A percentile compares a stretch with the other conserved stretches of the same genome.
phyloP scores from a whole-genome alignment of 2,113 vertebrate genomes.

The Myotis yumanensis region DNA sequence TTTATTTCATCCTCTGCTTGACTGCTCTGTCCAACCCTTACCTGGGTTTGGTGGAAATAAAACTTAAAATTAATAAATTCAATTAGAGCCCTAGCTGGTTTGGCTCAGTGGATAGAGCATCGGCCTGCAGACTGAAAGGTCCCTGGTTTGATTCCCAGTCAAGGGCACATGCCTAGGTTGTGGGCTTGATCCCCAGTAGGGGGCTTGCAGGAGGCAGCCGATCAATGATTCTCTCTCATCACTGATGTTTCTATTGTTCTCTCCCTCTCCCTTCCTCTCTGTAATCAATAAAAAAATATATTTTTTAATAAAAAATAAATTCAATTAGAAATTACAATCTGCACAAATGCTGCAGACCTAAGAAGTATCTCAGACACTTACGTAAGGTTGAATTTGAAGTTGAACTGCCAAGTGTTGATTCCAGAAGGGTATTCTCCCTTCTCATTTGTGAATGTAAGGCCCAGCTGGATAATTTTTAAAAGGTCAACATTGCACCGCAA shows the following conservation, averaged over 20 bases:
- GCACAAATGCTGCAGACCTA: not conserved
- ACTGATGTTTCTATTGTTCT: too few relatives aligned
- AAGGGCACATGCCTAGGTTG: too few relatives aligned
- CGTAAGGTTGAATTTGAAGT: constrained; percentile 99
- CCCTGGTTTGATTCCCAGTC: too few relatives aligned
- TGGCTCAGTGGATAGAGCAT: too few relatives aligned
- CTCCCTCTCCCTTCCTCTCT: too few relatives aligned
- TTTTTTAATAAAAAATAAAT: not conserved
- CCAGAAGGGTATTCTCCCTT: constrained; percentile 95
- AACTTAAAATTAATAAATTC: constrained; percentile 33
- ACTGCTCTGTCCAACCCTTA: not conserved
- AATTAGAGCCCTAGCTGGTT: not conserved
- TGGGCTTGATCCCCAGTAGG: too few relatives aligned
- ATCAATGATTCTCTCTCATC: too few relatives aligned
- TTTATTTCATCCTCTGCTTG: not conserved
- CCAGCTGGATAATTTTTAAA: constrained; percentile 98
- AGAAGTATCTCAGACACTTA: constrained; percentile 76
- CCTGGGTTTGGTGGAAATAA: constrained; percentile 10
- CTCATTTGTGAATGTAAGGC: constrained; percentile 97
- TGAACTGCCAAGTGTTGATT: constrained; percentile 99
- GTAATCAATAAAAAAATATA: too few relatives aligned
- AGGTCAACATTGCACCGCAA: constrained; percentile 97
- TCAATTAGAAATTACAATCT: not conserved
- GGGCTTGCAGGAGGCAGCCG: too few relatives aligned
- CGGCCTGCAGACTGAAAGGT: too few relatives aligned